Conservation (phyloP, 1,140 invertebrate species). For the Agrypnia vestita region DNA sequence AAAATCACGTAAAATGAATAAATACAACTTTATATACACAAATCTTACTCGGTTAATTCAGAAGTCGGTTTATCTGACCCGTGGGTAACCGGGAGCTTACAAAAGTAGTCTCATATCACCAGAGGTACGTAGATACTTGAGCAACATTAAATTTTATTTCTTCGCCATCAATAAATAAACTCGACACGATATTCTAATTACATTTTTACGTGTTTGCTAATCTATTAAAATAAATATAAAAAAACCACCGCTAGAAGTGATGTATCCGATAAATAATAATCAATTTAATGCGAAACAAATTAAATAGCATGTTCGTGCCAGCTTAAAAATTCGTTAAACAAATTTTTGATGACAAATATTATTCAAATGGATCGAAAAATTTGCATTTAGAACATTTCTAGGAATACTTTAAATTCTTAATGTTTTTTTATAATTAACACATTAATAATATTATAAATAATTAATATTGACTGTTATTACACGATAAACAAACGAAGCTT, state of each 20-base stretch:
- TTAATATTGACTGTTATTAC: not conserved
- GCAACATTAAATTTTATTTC: no score
- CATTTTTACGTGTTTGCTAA: not conserved
- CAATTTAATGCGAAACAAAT: not conserved
- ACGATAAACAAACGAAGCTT: constrained; percentile 1
- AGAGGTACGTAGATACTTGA: no score
- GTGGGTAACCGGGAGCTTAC: no score
- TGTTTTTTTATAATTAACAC: not conserved
- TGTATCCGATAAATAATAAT: not conserved
- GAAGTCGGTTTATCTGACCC: no score
- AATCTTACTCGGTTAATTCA: no score
- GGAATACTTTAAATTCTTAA: constrained; percentile 9
- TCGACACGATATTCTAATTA: no score
- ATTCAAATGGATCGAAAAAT: no score
- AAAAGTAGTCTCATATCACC: no score
- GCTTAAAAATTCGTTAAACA: not conserved
- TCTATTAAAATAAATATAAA: not conserved
- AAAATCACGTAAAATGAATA: not conserved
- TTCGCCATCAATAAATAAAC: no score
- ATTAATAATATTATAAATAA: not conserved
- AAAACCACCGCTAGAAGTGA: not conserved
- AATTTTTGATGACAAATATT: not conserved
- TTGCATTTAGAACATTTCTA: not conserved
- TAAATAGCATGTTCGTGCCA: no score
- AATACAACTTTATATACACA: no score